Evolutionary conservation across 2,113 vertebrate genomes (phyloP), one percentile per base, ranked within the genome.

Genomic region (Pteruthius melanotis): DNA sequence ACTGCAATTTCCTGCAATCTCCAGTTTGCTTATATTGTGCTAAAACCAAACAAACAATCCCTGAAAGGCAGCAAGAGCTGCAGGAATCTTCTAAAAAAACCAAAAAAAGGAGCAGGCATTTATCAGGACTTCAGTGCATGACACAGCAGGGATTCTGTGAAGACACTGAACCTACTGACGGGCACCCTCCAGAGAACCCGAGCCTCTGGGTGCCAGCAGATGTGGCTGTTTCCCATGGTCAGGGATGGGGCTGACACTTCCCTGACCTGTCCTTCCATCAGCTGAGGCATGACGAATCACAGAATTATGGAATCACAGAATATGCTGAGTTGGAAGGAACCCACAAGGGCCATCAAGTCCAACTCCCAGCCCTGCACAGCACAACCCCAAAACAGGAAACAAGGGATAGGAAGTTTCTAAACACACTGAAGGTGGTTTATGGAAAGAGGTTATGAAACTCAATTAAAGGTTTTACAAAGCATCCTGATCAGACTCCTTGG

Each of bases 161-260:
- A 37, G 57, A 45, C 1, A 0, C 31, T 1, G 8, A 19, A 27
- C 23, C 5, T 5, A 2, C 5, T 5, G 24, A 11, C 0, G 1
- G 72, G 42, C 52, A 33, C 24, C 33, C 19, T 64, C 44, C 44
- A 13, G 68, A 4, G 4, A 4, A 1, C 4, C 52, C 1, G 0
- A 11, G 42, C 40, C 80, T 30, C 23, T 2, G 15, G 50, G 17
- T 60, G 66, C 9, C 86, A n/a, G 64, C 53, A 31, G 42, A 13
- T 3, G 6, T 1, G 26, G 50, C 50, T n/a, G 23, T 13, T 60
- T 28, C 33, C 68, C 1, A 0, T 4, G 53, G 19, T 9, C 82
- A n/a, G 22, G 22, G 45, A 11, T 6, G 35, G 53, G 37, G 52
- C 47, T 92, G 52, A 23, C 39, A 10, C 44, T 10, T 21, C 89